Percentiles rank a stretch among this genome's conserved stretches.
phyloP scores from a whole-genome alignment of 2,888 invertebrate species.

The Drosophila ezoana region DNA sequence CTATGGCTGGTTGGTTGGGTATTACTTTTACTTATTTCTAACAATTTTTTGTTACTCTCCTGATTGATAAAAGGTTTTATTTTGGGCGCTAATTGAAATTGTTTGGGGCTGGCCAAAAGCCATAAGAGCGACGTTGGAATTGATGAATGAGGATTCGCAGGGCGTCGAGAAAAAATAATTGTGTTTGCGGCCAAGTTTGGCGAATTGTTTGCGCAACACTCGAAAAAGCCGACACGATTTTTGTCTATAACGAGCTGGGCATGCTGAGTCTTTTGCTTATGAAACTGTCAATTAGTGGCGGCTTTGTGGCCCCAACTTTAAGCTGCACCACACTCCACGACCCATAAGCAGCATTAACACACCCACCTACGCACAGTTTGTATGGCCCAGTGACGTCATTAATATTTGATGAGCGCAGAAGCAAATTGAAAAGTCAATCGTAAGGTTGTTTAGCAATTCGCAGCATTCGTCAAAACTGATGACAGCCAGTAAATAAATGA shows the following conservation, averaged over 20 bases:
- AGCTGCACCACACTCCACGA: conserved; percentile 30
- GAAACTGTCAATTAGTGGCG: conserved; percentile 79
- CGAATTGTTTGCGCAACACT: conserved; percentile 74
- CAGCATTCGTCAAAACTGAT: conserved; percentile 56
- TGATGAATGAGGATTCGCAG: conserved; percentile 52
- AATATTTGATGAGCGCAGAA: conserved; percentile 33
- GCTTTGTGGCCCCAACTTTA: conserved; percentile 59
- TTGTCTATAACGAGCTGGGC: conserved; percentile 63
- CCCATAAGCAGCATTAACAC: not conserved
- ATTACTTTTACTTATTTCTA: not conserved
- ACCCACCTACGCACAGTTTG: conserved; percentile 2
- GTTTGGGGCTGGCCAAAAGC: conserved; percentile 7
- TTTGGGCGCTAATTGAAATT: conserved; percentile 63
- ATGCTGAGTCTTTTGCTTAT: conserved; percentile 46
- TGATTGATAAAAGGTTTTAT: conserved; percentile 64
- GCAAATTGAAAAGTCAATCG: conserved; percentile 52
- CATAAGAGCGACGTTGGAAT: conserved; percentile 9
- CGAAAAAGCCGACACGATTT: conserved; percentile 36
- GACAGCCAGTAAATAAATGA: conserved; percentile 79
- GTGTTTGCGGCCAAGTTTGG: conserved; percentile 45
- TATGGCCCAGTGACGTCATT: conserved; percentile 49
- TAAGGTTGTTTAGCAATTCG: conserved; percentile 31
- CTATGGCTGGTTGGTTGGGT: not conserved
- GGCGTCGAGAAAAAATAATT: conserved; percentile 45
- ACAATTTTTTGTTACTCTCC: not conserved